Percentiles rank a stretch among this genome's conserved stretches.
phyloP scores from a whole-genome alignment of 2,113 vertebrate species.

The Sisor rabdophorus region DNA sequence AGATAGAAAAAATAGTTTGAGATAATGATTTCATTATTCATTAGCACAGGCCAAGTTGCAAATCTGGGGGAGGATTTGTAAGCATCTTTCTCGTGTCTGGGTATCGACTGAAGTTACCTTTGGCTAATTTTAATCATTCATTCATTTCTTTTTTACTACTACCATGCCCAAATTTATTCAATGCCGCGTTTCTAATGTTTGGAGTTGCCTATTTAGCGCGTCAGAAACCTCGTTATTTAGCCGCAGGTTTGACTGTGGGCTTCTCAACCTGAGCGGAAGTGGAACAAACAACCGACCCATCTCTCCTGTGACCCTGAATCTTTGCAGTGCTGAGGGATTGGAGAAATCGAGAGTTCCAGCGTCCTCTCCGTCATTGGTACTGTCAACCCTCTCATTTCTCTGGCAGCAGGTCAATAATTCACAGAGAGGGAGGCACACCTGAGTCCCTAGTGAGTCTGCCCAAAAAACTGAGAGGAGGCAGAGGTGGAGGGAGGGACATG shows the following conservation, averaged over 20 bases:
- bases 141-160: too few relatives aligned
- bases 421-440: constrained; percentile 66
- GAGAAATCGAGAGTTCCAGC: constrained; percentile 37
- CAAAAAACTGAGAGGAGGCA: constrained; percentile 54
- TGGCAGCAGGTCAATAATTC: constrained; percentile 75
- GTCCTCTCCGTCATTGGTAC: constrained; percentile 68
- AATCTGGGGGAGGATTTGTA: constrained; percentile 10
- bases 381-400: constrained; percentile 58
- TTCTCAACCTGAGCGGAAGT: background rate
- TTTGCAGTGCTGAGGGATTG: constrained; percentile 9
- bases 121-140: constrained; percentile 17
- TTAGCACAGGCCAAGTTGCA: background rate
- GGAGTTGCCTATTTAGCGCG: constrained; percentile 6
- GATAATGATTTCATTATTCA: constrained; percentile 22
- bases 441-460: constrained; percentile 66
- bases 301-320: constrained; percentile 22
- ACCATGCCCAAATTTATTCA: constrained; percentile 9
- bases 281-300: background rate
- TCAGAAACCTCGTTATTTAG: constrained; percentile 24
- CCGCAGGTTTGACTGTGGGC: constrained; percentile 1
- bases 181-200: constrained; percentile 26
- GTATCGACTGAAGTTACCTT: constrained; percentile 5
- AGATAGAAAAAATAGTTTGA: constrained; percentile 17
- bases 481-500: background rate
- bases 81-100: background rate